Conservation (phyloP, 2,888 invertebrate genomes). For the Platerodrilus igneus region DNA sequence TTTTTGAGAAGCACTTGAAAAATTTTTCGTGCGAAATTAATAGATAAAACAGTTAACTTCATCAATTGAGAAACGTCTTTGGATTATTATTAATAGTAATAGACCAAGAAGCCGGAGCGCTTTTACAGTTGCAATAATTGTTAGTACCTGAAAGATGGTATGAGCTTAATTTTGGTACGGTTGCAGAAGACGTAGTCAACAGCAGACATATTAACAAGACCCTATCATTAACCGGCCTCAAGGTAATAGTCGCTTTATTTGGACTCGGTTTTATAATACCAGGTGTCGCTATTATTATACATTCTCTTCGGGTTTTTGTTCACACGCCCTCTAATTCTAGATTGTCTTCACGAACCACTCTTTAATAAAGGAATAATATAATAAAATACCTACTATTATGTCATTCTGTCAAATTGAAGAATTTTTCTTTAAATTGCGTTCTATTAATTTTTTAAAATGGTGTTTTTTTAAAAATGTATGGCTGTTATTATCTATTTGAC, state of each 20-base stretch:
- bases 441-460: too few species aligned
- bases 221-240: constrained; percentile 29
- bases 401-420: constrained; percentile 16
- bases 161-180: too few species aligned
- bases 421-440: constrained; percentile 8
- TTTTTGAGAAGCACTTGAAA: too few species aligned
- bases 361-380: constrained; percentile 14
- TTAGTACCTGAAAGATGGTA: constrained; percentile 19
- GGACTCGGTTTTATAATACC: constrained; percentile 27
- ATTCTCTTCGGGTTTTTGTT: constrained; percentile 17
- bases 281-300: constrained; percentile 26
- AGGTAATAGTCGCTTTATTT: constrained; percentile 32
- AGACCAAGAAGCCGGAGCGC: too few species aligned
- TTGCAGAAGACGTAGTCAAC: constrained; percentile 25
- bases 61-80: too few species aligned
- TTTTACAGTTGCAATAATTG: too few species aligned
- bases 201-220: constrained; percentile 28
- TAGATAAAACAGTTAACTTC: too few species aligned
- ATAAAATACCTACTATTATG: constrained; percentile 14
- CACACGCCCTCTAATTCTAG: constrained; percentile 27
- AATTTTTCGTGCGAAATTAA: too few species aligned
- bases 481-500: too few species aligned
- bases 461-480: too few species aligned
- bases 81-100: too few species aligned
- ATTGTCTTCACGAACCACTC: constrained; percentile 25